phyloP scores from a whole-genome alignment of 2,888 invertebrate genomes.

The Drosophila ezoana region DNA sequence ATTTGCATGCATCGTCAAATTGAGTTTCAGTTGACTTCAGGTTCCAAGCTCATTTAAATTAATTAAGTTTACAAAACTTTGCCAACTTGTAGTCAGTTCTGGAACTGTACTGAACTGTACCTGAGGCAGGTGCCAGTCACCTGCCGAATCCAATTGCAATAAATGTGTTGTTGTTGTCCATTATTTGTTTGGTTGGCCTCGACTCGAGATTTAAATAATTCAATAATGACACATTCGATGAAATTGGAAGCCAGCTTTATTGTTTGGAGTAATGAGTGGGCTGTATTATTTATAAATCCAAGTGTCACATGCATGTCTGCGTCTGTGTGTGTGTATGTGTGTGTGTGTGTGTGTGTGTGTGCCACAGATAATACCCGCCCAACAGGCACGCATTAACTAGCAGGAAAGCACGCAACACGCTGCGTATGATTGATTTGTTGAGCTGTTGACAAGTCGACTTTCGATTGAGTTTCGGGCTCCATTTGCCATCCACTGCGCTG shows the following conservation, averaged over 20 bases:
- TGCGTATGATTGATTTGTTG: slow-evolving; percentile 77
- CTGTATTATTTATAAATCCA: slow-evolving; percentile 67
- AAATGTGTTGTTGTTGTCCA: slow-evolving; percentile 15
- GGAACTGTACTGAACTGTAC: slow-evolving; percentile 5
- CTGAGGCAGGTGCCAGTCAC: slow-evolving; percentile 5
- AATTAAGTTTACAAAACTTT: slow-evolving; percentile 61
- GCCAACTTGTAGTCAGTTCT: slow-evolving; percentile 30
- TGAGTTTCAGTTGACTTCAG: slow-evolving; percentile 39
- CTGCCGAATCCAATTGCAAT: slow-evolving; percentile 1
- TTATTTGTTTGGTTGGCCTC: slow-evolving; percentile 53
- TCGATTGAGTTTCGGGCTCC: slow-evolving; percentile 18
- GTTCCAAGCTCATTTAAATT: slow-evolving; percentile 63
- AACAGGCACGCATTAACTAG: slow-evolving; percentile 25
- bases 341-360: not conserved
- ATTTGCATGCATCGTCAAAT: slow-evolving; percentile 55
- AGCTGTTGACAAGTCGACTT: slow-evolving; percentile 68
- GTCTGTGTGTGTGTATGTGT: slow-evolving; percentile 1
- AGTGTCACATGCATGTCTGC: slow-evolving; percentile 52
- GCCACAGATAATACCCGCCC: slow-evolving; percentile 1
- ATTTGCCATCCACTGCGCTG: not conserved
- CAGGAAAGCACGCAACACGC: slow-evolving; percentile 59
- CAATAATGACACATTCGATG: slow-evolving; percentile 62
- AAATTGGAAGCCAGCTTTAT: slow-evolving; percentile 10
- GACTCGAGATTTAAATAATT: slow-evolving; percentile 71
- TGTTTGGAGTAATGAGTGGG: slow-evolving; percentile 48